A percentile compares a stretch with the other conserved stretches of the same genome.
These are phyloP conservation scores for Enoplosus armatus DNA, from an alignment of 2,797 vertebrate species.

Conservation along the genomic window DNA sequence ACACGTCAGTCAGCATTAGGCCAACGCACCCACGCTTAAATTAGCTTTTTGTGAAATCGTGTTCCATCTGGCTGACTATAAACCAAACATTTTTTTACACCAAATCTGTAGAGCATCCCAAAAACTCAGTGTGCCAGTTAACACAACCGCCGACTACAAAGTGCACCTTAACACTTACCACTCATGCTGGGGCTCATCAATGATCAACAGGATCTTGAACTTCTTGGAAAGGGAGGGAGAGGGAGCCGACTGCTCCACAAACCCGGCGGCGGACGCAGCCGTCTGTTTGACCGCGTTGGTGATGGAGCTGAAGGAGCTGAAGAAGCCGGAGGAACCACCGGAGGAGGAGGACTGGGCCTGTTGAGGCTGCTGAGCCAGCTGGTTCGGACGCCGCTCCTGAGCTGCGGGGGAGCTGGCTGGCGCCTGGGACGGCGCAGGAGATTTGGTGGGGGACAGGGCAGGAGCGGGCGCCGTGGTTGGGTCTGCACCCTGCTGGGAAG, in stretches of 20 bases:
- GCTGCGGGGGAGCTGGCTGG: constrained; percentile 83
- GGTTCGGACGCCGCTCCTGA: constrained; percentile 76
- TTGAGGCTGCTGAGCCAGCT: constrained; percentile 67
- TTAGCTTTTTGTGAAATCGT: constrained; percentile 22
- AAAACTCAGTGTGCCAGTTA: constrained; percentile 17
- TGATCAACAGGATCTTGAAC: constrained; percentile 95
- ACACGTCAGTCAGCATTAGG: constrained; percentile 23
- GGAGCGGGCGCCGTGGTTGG: constrained; percentile 80
- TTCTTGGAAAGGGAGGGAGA: constrained; percentile 87
- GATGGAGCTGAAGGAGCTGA: constrained; percentile 98
- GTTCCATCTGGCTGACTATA: constrained; percentile 43
- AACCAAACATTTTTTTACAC: constrained; percentile 36
- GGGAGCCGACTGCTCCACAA: constrained; percentile 89
- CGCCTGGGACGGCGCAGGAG: constrained; percentile 69
- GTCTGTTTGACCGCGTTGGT: constrained; percentile 98
- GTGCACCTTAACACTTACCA: constrained; percentile 88
- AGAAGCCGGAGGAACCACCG: constrained; percentile 90
- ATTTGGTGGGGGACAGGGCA: constrained; percentile 88
- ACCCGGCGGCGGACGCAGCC: constrained; percentile 91
- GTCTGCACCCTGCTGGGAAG: constrained; percentile 72
- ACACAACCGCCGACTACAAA: not conserved
- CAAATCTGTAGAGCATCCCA: constrained; percentile 19
- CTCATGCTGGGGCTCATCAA: constrained; percentile 95
- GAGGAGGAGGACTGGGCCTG: constrained; percentile 84
- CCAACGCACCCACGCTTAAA: constrained; percentile 22